These are phyloP conservation scores for Ceriagrion tenellum DNA, from an alignment of 2,888 invertebrate species.

Conservation along the genomic window DNA sequence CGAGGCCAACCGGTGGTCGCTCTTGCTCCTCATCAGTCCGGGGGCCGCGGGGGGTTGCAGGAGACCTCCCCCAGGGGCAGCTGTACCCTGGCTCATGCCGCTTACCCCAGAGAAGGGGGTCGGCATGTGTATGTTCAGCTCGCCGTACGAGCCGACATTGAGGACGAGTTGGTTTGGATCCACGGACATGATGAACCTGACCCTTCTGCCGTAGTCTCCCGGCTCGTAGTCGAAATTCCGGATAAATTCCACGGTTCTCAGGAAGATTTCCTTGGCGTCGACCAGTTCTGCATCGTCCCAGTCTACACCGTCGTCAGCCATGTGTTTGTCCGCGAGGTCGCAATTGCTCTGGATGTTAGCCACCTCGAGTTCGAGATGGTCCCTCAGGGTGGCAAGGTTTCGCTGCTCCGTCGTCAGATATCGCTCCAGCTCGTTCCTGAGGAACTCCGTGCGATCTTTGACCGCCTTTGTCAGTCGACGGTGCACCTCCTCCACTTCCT, in stretches of 20 bases:
- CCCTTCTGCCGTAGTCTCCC: conserved; percentile 91
- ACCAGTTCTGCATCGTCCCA: conserved; percentile 96
- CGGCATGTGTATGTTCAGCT: conserved; percentile 88
- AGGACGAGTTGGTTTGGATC: conserved; percentile 95
- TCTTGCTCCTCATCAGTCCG: conserved; percentile 94
- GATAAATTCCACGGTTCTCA: conserved; percentile 97
- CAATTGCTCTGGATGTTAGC: conserved; percentile 97
- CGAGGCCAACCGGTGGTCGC: conserved; percentile 93
- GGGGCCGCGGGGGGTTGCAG: conserved; percentile 83
- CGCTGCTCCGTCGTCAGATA: conserved; percentile 94
- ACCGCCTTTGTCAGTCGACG: conserved; percentile 91
- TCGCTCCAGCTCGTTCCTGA: conserved; percentile 94
- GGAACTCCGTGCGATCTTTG: conserved; percentile 91
- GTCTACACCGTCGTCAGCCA: conserved; percentile 89
- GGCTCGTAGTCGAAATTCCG: conserved; percentile 93
- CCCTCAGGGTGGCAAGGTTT: conserved; percentile 91
- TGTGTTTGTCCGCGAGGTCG: conserved; percentile 96
- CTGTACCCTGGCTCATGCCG: conserved; percentile 75
- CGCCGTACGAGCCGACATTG: conserved; percentile 94
- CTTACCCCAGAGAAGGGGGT: conserved; percentile 80
- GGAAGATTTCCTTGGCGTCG: conserved; percentile 97
- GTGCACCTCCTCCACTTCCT: conserved; percentile 96
- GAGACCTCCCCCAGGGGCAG: conserved; percentile 77
- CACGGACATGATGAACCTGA: conserved; percentile 92
- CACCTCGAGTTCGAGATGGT: conserved; percentile 96